Evolutionary conservation across 1,140 invertebrate species (phyloP).

Genomic region (Glomeris maerens): DNA sequence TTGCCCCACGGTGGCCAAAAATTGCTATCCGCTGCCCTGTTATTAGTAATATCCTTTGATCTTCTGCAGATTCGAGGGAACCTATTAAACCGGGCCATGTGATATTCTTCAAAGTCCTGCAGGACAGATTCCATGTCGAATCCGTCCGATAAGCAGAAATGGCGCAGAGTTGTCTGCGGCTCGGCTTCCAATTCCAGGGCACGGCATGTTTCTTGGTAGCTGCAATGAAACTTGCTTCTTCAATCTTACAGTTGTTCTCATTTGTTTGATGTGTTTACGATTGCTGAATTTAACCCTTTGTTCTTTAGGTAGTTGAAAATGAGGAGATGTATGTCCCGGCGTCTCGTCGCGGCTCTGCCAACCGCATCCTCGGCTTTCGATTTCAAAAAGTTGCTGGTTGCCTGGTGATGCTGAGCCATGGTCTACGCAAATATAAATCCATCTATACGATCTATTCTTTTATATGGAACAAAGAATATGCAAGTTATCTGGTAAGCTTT

Average conservation of each 20-base stretch:
- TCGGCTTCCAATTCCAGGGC: conserved; percentile 47
- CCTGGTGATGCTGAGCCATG: no score
- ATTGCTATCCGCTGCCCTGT: no score
- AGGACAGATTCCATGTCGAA: conserved; percentile 73
- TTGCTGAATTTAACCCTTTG: conserved; percentile 13
- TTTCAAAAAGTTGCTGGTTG: no score
- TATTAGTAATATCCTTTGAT: conserved; percentile 11
- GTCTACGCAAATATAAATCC: no score
- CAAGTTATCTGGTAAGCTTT: no score
- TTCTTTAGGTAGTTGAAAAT: conserved; percentile 17
- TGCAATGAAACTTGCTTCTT: conserved; percentile 21
- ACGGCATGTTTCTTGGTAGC: conserved; percentile 37
- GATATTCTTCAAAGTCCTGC: conserved; percentile 76
- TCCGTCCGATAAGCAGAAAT: conserved; percentile 73
- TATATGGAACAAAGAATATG: no score
- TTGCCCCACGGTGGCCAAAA: neutral
- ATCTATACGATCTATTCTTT: no score
- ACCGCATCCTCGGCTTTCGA: conserved; percentile 29
- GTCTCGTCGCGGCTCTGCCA: conserved; percentile 15
- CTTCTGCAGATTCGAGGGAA: conserved; percentile 61
- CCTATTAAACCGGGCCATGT: conserved; percentile 67
- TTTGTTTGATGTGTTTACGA: conserved; percentile 1
- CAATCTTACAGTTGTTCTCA: conserved; percentile 9
- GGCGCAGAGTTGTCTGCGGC: conserved; percentile 46
- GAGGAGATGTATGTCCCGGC: conserved; percentile 15